A percentile compares a stretch with the other conserved stretches of the same genome.
These are phyloP conservation scores for Diplodus sargus DNA, from an alignment of 2,797 vertebrate species.

Conservation along the genomic window DNA sequence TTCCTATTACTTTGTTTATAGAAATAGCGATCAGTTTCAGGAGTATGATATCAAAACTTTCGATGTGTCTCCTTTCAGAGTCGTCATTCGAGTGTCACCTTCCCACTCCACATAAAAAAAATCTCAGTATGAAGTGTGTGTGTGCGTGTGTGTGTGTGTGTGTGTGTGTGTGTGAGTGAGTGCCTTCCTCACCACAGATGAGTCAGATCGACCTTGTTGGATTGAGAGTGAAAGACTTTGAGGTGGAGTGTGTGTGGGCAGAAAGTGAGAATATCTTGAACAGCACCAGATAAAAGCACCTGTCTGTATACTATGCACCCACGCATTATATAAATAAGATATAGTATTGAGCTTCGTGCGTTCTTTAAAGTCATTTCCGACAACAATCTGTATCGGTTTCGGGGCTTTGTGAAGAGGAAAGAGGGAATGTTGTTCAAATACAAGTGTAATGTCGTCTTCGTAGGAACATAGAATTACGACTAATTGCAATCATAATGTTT, in stretches of 20 bases:
- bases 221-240: slow-evolving; percentile 20
- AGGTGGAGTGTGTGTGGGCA: slow-evolving; percentile 42
- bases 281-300: slow-evolving; percentile 24
- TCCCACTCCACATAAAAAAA: neutral
- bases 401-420: neutral
- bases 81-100: slow-evolving; percentile 51
- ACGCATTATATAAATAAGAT: slow-evolving; percentile 1
- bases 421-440: neutral
- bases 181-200: slow-evolving; percentile 24
- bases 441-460: neutral
- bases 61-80: slow-evolving; percentile 43
- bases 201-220: slow-evolving; percentile 57
- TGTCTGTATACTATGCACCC: neutral
- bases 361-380: neutral
- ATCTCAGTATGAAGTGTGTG: slow-evolving; percentile 24
- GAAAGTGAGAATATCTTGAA: slow-evolving; percentile 11
- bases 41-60: slow-evolving; percentile 5
- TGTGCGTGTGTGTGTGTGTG: neutral
- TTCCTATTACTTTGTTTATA: neutral
- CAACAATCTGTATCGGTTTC: neutral
- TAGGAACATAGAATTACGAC: neutral
- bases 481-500: slow-evolving; percentile 22
- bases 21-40: slow-evolving; percentile 5
- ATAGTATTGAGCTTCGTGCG: neutral
- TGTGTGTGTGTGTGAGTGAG: slow-evolving; percentile 9